Base-by-base conservation (phyloP, 2,888 invertebrate genomes). In the Thalpophila matura region DNA sequence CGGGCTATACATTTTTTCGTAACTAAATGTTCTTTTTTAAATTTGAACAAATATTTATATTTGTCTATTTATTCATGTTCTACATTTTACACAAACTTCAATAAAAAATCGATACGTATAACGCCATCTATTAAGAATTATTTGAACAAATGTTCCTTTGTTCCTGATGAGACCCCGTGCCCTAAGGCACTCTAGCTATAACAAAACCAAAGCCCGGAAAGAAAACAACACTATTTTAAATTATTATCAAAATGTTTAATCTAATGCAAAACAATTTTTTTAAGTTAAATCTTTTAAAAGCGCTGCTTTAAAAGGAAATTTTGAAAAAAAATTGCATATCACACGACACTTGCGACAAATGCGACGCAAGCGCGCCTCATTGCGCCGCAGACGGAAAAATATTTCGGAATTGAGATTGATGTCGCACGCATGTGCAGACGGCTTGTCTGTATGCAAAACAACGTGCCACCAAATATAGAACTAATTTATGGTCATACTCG, bases 401-500 rank as follows among this genome's bases (percentile, higher is more conserved):
- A 94, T 93, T 93, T 90, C 88, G 91, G 93, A 93, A 94, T 93
- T 94, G 93, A 94, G 94, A 94, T 94, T 91, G 93, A 95, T 95
- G 94, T 91, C 88, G 90, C 93, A 91, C 94, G 94, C 94, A 94
- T 93, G 94, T 93, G 93, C 93, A 94, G 94, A 94, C 93, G 93
- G 91, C 86, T 85, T 90, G 92, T 79, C 89, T 89, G 92, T 92
- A 93, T 89, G 94, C 94, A 94, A 94, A 94, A 94, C 93, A 91
- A 93, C 93, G 82, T 83, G 81, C 86, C 76, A 87, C 93, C 93
- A 94, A 92, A 94, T 93, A 93, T 94, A 94, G 93, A 93, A 90
- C 91, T 93, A 94, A 94, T 94, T 94, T 94, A 94, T 94, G 92
- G 86, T 91, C 94, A 94, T 94, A 94, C 94, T 88, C 90, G 87